phyloP scores from a whole-genome alignment of 2,797 vertebrate species.

The Myripristis murdjan region DNA sequence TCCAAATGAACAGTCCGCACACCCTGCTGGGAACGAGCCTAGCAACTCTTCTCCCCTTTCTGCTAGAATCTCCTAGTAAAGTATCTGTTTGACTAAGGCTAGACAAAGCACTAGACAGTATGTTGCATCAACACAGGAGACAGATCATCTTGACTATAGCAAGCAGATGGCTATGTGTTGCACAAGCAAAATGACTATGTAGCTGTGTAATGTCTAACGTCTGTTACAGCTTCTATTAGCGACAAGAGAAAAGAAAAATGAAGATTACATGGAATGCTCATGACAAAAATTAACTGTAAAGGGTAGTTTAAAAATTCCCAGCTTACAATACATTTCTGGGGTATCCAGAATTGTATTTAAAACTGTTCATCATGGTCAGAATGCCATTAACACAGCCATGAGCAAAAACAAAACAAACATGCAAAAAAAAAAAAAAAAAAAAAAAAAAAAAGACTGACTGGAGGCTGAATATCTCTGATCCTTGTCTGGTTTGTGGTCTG shows the following conservation, averaged over 20 bases:
- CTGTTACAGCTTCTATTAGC: not conserved
- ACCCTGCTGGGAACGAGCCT: constrained; percentile 63
- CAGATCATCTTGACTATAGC: constrained; percentile 30
- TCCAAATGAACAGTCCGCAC: constrained; percentile 65
- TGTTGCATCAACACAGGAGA: constrained; percentile 48
- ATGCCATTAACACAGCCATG: not conserved
- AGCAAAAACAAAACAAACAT: too few species aligned
- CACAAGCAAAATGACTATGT: constrained; percentile 9
- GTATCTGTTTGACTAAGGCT: constrained; percentile 44
- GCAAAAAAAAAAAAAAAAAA: too few species aligned
- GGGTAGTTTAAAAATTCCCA: not conserved
- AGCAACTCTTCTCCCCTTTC: constrained; percentile 31
- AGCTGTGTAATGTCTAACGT: not conserved
- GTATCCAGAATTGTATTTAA: too few species aligned
- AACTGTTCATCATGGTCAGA: too few species aligned
- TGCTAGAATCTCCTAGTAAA: constrained; percentile 51
- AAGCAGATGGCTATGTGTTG: constrained; percentile 9
- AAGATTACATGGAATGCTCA: not conserved
- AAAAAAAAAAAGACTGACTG: not conserved
- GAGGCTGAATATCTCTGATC: not conserved
- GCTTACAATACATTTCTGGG: not conserved
- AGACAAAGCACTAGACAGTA: constrained; percentile 61
- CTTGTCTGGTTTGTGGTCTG: not conserved
- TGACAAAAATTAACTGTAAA: not conserved
- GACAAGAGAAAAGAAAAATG: not conserved